Conservation (phyloP, 2,888 invertebrate genomes). For the Ophioninae sp. region DNA sequence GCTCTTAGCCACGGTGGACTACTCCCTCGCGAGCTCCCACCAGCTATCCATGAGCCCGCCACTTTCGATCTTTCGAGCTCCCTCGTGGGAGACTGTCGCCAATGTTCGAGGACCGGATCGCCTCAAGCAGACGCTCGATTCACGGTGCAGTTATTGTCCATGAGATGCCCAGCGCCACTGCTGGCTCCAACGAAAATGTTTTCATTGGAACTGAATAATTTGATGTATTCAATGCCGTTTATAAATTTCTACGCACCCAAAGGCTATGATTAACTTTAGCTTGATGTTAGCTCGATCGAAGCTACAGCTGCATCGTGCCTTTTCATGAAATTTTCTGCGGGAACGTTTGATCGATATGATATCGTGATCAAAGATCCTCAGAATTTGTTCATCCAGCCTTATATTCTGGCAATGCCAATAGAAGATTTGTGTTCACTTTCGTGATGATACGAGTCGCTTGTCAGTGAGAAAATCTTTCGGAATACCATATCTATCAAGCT, state of each 20-base stretch:
- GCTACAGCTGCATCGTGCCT: neutral
- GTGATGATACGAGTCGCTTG: neutral
- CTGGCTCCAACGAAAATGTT: no score
- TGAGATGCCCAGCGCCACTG: neutral
- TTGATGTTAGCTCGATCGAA: neutral
- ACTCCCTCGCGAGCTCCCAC: slow-evolving; percentile 46
- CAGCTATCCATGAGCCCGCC: slow-evolving; percentile 21
- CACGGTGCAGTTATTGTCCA: slow-evolving; percentile 22
- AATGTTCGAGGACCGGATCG: neutral
- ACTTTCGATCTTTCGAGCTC: slow-evolving; percentile 51
- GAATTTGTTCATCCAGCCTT: neutral
- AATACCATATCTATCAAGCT: neutral
- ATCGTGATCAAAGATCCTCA: neutral
- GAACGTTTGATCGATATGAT: neutral
- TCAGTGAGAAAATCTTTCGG: neutral
- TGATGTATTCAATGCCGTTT: neutral
- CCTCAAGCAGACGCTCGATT: neutral
- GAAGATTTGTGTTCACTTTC: neutral
- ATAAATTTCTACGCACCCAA: neutral
- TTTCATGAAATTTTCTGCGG: neutral
- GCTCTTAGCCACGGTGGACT: slow-evolving; percentile 29
- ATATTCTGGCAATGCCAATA: neutral
- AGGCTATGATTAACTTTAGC: neutral
- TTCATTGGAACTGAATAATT: neutral
- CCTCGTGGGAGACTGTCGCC: slow-evolving; percentile 43